Conservation (phyloP, 2,113 vertebrate genomes). For the Carassius auratus region DNA sequence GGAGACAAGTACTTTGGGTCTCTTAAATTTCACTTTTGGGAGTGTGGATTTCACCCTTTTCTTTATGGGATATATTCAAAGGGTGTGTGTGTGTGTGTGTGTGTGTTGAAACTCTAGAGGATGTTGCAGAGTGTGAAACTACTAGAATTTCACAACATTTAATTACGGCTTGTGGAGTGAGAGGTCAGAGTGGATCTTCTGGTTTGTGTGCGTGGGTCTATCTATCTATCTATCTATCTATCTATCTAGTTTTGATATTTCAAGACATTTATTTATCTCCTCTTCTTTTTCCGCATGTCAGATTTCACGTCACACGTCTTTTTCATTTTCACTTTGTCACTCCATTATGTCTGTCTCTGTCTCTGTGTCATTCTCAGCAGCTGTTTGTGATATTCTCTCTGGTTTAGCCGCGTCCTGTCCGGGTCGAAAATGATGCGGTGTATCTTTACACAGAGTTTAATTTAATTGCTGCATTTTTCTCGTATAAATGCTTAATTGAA, state of each 20-base stretch:
- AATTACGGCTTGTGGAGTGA: too few relatives aligned
- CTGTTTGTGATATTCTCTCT: constrained; percentile 36
- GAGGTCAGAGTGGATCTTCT: too few relatives aligned
- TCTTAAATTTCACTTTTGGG: constrained; percentile 28
- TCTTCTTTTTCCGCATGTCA: constrained; percentile 10
- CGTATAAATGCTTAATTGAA: constrained; percentile 98
- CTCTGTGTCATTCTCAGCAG: constrained; percentile 10
- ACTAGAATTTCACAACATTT: too few relatives aligned
- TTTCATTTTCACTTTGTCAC: constrained; percentile 39
- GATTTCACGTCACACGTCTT: constrained; percentile 12
- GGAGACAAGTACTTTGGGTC: neutral
- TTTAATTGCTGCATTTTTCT: constrained; percentile 92
- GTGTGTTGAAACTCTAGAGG: neutral
- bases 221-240: too few relatives aligned
- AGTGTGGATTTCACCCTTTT: constrained; percentile 45
- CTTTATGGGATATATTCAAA: neutral
- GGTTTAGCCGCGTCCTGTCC: constrained; percentile 27
- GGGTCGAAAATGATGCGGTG: constrained; percentile 81
- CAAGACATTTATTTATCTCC: too few relatives aligned
- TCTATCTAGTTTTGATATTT: too few relatives aligned
- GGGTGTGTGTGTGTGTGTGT: neutral
- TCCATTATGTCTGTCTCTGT: constrained; percentile 21
- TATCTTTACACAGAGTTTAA: constrained; percentile 89
- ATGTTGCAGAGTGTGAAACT: too few relatives aligned
- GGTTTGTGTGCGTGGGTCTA: too few relatives aligned